Base-by-base conservation (phyloP, 2,888 invertebrate species). In the Gandaritis pyraliata region DNA sequence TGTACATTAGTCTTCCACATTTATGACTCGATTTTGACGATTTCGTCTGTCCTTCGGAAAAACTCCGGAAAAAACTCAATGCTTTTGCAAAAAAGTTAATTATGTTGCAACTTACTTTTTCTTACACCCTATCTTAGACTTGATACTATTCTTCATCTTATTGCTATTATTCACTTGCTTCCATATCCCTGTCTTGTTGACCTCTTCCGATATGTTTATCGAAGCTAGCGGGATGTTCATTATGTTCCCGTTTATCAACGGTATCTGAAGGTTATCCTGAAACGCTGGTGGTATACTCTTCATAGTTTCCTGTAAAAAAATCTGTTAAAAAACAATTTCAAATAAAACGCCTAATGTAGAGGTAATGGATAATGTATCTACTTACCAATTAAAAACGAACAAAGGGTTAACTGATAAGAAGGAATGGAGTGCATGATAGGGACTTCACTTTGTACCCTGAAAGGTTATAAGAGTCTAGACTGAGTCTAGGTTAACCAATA, bases 171-270 rank as follows among this genome's bases (percentile, higher is more conserved):
- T 97, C 12, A 97, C 96, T 87, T 97, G 97, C 79, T 97, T 97
- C 98, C 98, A 99, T 78, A 98, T 96, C 36, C 97, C 96, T 30
- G 97, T 96, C 85, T 97, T 97, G 81, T 98, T 96, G 59, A 98
- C 96, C 86, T 98, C 98, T 83, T 98, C 98, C 6, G 97, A 96
- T 80, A 98, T 97, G 83, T 97, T 98, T 73, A 98, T 96, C 38
- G 96, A 95, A 38, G 96, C 94, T 68, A 97, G 86, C 1, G 97
- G 97, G 71, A 97, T 97, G 81, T 97, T 97, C 95, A 97, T 96
- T 58, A 97, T 95, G 83, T 97, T 97, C 54, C 97, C 97, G 83
- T 97, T 97, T 55, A 96, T 95, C 73, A 98, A 89, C 1, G 97
- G 96, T 73, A 97, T 97, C 82, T 98, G 97, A 59, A 98, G 93